A percentile compares a stretch with the other conserved stretches of the same genome.
Conservation (phyloP, 1,140 invertebrate genomes). For the Caligus rogercresseyi region DNA sequence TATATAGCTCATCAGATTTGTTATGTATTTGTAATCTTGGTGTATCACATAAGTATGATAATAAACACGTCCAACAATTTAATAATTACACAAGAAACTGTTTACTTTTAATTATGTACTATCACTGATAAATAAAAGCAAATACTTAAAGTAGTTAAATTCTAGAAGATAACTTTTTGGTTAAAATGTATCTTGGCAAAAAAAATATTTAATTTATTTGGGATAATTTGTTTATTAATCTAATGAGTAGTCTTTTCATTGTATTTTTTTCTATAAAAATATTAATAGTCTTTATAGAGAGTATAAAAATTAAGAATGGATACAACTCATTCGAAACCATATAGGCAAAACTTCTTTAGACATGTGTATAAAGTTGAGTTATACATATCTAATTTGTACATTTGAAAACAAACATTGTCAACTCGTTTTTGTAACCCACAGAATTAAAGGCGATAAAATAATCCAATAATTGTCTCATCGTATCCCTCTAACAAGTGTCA, state of each 20-base stretch:
- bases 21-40: too few relatives aligned
- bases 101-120: too few relatives aligned
- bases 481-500: not conserved
- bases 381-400: not conserved
- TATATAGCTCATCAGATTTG: too few relatives aligned
- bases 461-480: not conserved
- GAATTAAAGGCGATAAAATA: not conserved
- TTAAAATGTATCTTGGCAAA: too few relatives aligned
- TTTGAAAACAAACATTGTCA: not conserved
- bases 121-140: too few relatives aligned
- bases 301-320: not conserved
- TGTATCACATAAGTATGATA: too few relatives aligned
- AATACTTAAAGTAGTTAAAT: too few relatives aligned
- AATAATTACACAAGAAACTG: too few relatives aligned
- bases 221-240: not conserved
- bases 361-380: not conserved
- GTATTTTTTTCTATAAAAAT: not conserved
- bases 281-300: not conserved
- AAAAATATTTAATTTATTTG: not conserved
- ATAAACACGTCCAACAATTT: too few relatives aligned
- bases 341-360: not conserved
- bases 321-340: not conserved
- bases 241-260: not conserved
- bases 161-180: too few relatives aligned
- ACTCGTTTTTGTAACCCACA: not conserved